phyloP scores from a whole-genome alignment of 2,888 invertebrate species.

The Zygothrica quintamaculata region DNA sequence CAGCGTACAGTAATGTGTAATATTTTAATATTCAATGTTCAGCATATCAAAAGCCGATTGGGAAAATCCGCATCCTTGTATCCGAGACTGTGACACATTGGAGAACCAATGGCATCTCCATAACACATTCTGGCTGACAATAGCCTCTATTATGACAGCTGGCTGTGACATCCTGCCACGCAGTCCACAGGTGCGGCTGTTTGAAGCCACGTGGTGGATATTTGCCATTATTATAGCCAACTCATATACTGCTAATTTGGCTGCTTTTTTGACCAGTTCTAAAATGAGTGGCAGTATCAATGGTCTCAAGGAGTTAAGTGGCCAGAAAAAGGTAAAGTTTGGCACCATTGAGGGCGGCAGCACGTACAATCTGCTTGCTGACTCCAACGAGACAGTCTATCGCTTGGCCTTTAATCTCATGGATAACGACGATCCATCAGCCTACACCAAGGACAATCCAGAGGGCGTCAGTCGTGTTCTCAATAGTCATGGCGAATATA shows the following conservation, averaged over 20 bases:
- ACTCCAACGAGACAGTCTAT: conserved; percentile 93
- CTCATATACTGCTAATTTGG: conserved; percentile 96
- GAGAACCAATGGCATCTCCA: conserved; percentile 95
- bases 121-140: conserved; percentile 97
- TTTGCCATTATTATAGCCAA: conserved; percentile 92
- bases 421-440: conserved; percentile 91
- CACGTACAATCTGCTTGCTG: conserved; percentile 94
- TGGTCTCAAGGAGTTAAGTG: conserved; percentile 94
- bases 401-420: conserved; percentile 95
- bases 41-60: conserved; percentile 95
- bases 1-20: background rate
- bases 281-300: conserved; percentile 95
- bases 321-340: conserved; percentile 96
- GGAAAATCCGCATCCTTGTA: conserved; percentile 97
- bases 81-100: conserved; percentile 92
- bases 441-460: conserved; percentile 90
- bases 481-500: conserved; percentile 90
- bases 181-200: conserved; percentile 91
- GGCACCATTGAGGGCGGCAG: conserved; percentile 95
- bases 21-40: conserved; percentile 1
- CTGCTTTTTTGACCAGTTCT: conserved; percentile 95
- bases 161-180: conserved; percentile 96
- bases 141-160: conserved; percentile 96
- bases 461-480: conserved; percentile 94
- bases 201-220: conserved; percentile 93